Evolutionary conservation across 2,113 vertebrate species (phyloP), one percentile per base, ranked within the genome.

Genomic region (Electrona antarctica): DNA sequence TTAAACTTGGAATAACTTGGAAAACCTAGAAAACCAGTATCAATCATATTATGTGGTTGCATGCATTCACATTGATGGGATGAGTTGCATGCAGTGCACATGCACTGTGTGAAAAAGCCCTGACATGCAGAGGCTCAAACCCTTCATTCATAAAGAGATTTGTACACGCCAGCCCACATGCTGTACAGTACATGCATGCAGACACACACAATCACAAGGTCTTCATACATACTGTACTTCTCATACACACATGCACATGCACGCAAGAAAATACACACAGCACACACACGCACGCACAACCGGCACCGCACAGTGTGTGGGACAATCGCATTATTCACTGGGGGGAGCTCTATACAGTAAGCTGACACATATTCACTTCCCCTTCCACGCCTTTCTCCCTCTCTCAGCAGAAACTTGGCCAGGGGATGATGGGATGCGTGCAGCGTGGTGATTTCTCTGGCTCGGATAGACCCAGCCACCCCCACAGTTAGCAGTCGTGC

Each of bases 311-410:
- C 56, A 15, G 8, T 15, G 56, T 8, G n/a, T 58, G 15, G n/a
- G 14, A 15, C 60, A 74, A 66, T 78, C 71, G 15, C 65, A 85
- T 72, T 79, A 76, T 79, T 79, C 74, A 74, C 80, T 77, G 41
- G 7, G 80, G 46, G 81, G 33, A 41, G 81, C 69, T 76, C 55
- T 45, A 41, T 41, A 41, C 33, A 41, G 64, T 78, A 80, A 85
- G 56, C 59, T 76, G 76, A 85, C 79, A 84, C 67, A 77, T 62
- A 62, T 73, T 87, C 82, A 79, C 85, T 74, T 77, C 66, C 70
- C 65, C 68, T 15, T 71, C 64, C 49, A 1, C 29, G 47, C 15
- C 11, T 63, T 78, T 78, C 76, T 60, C 71, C 70, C 71, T 29
- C 78, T 76, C 69, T 81, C 81, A 84, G 76, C 68, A 78, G 71